Base-by-base conservation (phyloP, 2,113 vertebrate species). In the Gorsachius goisagi region DNA sequence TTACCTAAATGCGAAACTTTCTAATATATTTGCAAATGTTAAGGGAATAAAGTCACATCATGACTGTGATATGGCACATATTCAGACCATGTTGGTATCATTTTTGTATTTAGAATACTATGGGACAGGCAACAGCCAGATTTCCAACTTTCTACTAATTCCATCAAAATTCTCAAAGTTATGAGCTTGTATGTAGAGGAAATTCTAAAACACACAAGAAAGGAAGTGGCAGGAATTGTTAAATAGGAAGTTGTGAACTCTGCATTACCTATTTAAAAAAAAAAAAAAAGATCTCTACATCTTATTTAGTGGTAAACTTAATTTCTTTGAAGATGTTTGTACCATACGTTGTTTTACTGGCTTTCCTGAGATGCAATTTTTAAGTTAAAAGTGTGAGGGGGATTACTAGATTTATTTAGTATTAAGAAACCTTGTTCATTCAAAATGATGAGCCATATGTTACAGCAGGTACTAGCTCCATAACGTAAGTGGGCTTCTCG, bases 171-270 rank as follows among this genome's bases (percentile, higher is more conserved):
- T 83, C 69, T 75, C 30, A 13, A 73, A 74, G 49, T 53, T 84
- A 33, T 7, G 44, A 81, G 64, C 41, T 12, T 1, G 0, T n/a
- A 50, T 27, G 69, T 3, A 83, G 39, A 94, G 83, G 86, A 89
- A 95, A 30, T 41, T 93, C 53, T 81, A 89, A 78, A 91, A 84
- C 66, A 71, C 44, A 94, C 12, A 19, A 66, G 66, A 78, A 90
- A 88, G 73, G 88, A 93, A 97, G 58, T 39, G 50, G 33, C 86
- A 92, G 59, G 75, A 90, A 94, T 68, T 95, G 80, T 82, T 86
- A 52, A 23, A 82, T 63, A 94, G 89, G 88, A 94, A 97, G 69
- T 22, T 26, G 77, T 97, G 88, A 97, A 90, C 85, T 89, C 67
- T 60, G 39, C 11, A 77, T 76, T 77, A 78, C 66, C 90, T 66